Evolutionary conservation across 2,113 vertebrate species (phyloP).

Genomic region (Neotragus pygmaeus): DNA sequence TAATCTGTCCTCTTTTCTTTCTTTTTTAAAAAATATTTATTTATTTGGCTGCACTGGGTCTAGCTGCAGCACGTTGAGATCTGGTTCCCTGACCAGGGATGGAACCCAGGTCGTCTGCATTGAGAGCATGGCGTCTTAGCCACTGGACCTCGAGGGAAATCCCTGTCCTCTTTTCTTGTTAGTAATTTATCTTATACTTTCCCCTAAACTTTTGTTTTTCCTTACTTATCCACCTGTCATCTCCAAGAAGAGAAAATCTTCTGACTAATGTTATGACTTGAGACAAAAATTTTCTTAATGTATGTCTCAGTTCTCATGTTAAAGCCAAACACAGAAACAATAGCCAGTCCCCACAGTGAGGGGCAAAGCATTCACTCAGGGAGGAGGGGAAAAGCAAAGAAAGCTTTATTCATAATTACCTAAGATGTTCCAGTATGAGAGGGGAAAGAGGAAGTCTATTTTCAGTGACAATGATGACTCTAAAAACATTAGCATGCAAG

Average conservation of each 20-base stretch:
- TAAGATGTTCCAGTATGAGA: conserved; percentile 62
- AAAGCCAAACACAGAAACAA: not conserved
- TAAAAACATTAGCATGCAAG: conserved; percentile 61
- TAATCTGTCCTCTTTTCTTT: not conserved
- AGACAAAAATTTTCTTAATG: not conserved
- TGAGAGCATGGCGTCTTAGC: not conserved
- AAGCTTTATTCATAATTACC: conserved; percentile 52
- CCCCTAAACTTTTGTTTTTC: not conserved
- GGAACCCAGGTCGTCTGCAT: not conserved
- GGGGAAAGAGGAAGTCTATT: conserved; percentile 73
- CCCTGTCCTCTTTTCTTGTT: not conserved
- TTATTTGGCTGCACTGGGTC: not conserved
- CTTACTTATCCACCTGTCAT: not conserved
- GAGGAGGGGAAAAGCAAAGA: not conserved
- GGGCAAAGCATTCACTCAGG: not conserved
- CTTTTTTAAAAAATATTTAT: not conserved
- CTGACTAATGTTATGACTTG: conserved; percentile 8
- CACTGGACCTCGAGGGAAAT: not conserved
- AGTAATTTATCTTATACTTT: not conserved
- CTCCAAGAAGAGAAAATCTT: not conserved
- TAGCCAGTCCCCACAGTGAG: not conserved
- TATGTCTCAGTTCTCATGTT: not conserved
- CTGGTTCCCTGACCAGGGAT: not conserved
- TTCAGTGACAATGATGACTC: conserved; percentile 63
- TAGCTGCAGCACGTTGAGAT: not conserved